A percentile compares a stretch with the other conserved stretches of the same genome.
Conservation (phyloP, 2,888 invertebrate species). For the Micropterix aruncella region DNA sequence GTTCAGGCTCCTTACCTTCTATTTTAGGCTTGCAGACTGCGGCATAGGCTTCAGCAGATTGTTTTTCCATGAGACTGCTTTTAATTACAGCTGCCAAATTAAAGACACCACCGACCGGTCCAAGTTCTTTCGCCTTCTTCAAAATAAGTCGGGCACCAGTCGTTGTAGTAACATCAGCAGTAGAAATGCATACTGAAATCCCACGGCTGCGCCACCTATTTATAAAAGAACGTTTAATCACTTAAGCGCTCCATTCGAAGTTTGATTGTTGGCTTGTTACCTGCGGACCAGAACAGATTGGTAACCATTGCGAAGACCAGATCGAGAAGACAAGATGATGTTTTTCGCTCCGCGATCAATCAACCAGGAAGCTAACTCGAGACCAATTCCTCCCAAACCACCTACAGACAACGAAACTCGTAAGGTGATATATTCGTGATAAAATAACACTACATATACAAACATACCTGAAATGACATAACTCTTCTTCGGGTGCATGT, state of each 20-base stretch:
- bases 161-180: slow-evolving; percentile 42
- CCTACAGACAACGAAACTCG: slow-evolving; percentile 25
- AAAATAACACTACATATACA: too few species aligned
- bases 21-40: slow-evolving; percentile 78
- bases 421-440: not conserved
- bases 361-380: slow-evolving; percentile 88
- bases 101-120: slow-evolving; percentile 46
- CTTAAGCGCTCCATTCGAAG: too few species aligned
- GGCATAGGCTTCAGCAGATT: slow-evolving; percentile 64
- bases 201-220: slow-evolving; percentile 35
- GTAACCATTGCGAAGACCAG: slow-evolving; percentile 85
- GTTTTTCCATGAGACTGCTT: slow-evolving; percentile 81
- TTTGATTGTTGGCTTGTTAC: slow-evolving; percentile 58
- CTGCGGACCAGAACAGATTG: slow-evolving; percentile 73
- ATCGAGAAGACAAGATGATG: slow-evolving; percentile 77
- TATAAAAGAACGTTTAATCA: not conserved
- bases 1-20: slow-evolving; percentile 29
- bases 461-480: slow-evolving; percentile 58
- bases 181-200: slow-evolving; percentile 44
- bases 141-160: slow-evolving; percentile 43
- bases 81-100: slow-evolving; percentile 37
- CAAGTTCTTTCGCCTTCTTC: slow-evolving; percentile 36
- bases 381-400: slow-evolving; percentile 92
- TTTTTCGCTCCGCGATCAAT: slow-evolving; percentile 73
- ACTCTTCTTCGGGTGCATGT: slow-evolving; percentile 64